These are phyloP conservation scores for Phaenicophaeus curvirostris DNA, from an alignment of 2,797 vertebrate genomes.

Conservation along the genomic window DNA sequence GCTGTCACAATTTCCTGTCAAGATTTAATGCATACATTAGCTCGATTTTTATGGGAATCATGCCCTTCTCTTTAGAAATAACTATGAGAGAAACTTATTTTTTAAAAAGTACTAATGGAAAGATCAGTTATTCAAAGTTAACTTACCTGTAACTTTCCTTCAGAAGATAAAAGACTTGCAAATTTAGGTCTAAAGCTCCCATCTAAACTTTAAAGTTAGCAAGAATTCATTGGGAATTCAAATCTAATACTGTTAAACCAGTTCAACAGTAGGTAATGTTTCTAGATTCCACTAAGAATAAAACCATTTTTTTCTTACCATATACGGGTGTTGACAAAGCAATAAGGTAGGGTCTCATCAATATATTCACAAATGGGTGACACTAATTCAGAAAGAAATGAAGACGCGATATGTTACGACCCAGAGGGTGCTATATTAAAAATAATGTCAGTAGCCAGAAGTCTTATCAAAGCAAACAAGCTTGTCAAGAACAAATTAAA, in stretches of 20 bases:
- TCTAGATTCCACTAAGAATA: background rate
- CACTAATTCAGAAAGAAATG: background rate
- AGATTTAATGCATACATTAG: background rate
- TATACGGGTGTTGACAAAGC: background rate
- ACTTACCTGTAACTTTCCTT: constrained; percentile 18
- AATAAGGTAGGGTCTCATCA: background rate
- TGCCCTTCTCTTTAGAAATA: background rate
- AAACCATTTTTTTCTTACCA: background rate
- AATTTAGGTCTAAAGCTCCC: constrained; percentile 1
- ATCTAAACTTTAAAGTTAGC: background rate
- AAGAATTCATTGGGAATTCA: background rate
- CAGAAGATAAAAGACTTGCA: background rate
- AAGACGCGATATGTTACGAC: background rate
- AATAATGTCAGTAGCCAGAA: background rate
- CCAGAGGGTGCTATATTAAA: background rate
- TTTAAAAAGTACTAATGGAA: background rate
- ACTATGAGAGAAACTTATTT: background rate
- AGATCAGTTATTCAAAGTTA: background rate
- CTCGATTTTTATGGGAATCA: background rate
- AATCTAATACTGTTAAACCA: constrained; percentile 17
- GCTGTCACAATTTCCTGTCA: background rate
- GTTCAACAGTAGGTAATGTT: background rate
- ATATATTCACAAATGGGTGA: background rate
- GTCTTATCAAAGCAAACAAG: background rate
- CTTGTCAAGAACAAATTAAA: background rate